Percentiles rank a stretch among this genome's conserved stretches.
Conservation (phyloP, 2,888 invertebrate species). For the Ganaspis brasiliensis region DNA sequence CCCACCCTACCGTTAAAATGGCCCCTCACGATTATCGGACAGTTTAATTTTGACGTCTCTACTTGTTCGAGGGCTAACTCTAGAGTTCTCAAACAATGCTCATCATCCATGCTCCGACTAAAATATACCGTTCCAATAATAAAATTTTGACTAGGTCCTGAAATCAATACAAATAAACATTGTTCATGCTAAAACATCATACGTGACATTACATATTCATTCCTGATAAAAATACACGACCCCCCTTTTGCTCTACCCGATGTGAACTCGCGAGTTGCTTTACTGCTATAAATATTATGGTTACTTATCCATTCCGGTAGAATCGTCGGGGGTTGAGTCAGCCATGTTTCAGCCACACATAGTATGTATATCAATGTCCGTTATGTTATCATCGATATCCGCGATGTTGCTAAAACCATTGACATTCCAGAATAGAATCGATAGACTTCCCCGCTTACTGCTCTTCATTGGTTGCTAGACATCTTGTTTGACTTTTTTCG, state of each 20-base stretch:
- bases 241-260: background rate
- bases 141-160: background rate
- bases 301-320: too few relatives aligned
- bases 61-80: too few relatives aligned
- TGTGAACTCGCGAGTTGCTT: background rate
- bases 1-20: too few relatives aligned
- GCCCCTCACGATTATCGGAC: too few relatives aligned
- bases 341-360: slow-evolving; percentile 3
- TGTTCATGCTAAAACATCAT: background rate
- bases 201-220: too few relatives aligned
- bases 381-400: background rate
- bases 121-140: background rate
- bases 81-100: background rate
- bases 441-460: background rate
- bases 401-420: too few relatives aligned
- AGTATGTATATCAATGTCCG: background rate
- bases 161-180: background rate
- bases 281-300: background rate
- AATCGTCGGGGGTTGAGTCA: too few relatives aligned
- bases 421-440: background rate
- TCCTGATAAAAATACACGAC: background rate
- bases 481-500: background rate
- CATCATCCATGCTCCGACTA: background rate
- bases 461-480: background rate
- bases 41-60: background rate